Evolutionary conservation across 1,140 invertebrate genomes (phyloP), one percentile per base, ranked within the genome.

Genomic region (Lysiphlebus fabarum): DNA sequence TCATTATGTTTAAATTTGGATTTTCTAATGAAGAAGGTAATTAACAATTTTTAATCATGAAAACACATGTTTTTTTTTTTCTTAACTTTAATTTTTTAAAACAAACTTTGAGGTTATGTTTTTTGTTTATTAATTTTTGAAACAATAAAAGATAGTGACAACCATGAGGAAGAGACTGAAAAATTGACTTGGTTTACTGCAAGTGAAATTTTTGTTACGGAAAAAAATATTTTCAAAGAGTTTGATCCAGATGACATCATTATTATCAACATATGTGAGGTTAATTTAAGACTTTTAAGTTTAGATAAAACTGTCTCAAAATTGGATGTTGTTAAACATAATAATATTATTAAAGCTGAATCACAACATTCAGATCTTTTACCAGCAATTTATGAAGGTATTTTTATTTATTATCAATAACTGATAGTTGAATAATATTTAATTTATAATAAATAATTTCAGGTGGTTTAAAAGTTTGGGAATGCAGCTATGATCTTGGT

Each of bases 381-480:
- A 53, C 77, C 84, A 56, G 85, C 85, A 6, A 82, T 86, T 68
- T 91, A 91, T 78, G 89, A 91, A 85, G 89, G 87, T 86, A 71
- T 55, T 8, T 12, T 50, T 34, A 11, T 14, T 61, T 56, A 63
- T 26, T 48, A 50, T 33, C 54, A 60, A 60, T 6, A 45, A 51
- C 61, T 58, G 61, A 53, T 50, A 37, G 61, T 61, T 42, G 49
- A 60, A 65, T 61, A 50, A 42, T 58, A 62, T 48, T 12, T 37
- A 17, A 50, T 41, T 53, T 56, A 44, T 17, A 55, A 45, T 33
- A 56, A 44, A 47, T 59, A 62, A 45, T 60, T 75, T 49, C 67
- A 92, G 91, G 92, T 65, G 92, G 92, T 11, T 79, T 92, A 26
- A 94, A 93, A 83, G 84, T 93, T 58, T 95, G 92, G 92, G 92